Evolutionary conservation across 2,888 invertebrate species (phyloP).

Genomic region (Ennomos fuscantarius): DNA sequence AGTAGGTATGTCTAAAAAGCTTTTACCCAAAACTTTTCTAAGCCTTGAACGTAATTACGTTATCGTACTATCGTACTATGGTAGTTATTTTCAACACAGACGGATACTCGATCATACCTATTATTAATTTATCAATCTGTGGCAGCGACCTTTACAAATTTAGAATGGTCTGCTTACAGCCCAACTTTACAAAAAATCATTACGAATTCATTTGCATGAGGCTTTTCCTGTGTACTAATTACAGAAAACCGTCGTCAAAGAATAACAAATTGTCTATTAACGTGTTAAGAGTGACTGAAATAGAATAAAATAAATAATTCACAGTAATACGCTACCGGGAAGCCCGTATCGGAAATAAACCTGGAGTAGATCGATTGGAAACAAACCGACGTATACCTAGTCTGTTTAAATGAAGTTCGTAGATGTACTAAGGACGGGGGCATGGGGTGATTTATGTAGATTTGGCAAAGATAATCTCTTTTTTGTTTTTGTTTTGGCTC

Average conservation of each 20-base stretch:
- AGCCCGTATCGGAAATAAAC: constrained; percentile 24
- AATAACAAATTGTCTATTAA: constrained; percentile 18
- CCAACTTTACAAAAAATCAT: constrained; percentile 2
- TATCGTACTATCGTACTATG: no score
- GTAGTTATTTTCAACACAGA: no score
- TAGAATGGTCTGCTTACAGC: constrained; percentile 1
- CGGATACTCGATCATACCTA: no score
- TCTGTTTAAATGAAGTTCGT: constrained; percentile 7
- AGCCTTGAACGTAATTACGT: no score
- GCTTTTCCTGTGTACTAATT: constrained; percentile 25
- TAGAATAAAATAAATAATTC: no score
- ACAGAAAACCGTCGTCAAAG: constrained; percentile 12
- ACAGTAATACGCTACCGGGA: constrained; percentile 10
- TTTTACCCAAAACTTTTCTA: no score
- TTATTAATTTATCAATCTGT: not conserved
- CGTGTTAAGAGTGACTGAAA: constrained; percentile 16
- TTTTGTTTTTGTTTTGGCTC: no score
- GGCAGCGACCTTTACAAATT: not conserved
- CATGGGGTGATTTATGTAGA: not conserved
- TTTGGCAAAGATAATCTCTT: not conserved
- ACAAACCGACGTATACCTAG: not conserved
- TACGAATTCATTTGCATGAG: constrained; percentile 19
- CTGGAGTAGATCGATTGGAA: constrained; percentile 22
- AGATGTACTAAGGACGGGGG: constrained; percentile 9
- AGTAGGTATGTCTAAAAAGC: no score